Base-by-base conservation (phyloP, 2,113 vertebrate species). In the Xyliphius kryptos region DNA sequence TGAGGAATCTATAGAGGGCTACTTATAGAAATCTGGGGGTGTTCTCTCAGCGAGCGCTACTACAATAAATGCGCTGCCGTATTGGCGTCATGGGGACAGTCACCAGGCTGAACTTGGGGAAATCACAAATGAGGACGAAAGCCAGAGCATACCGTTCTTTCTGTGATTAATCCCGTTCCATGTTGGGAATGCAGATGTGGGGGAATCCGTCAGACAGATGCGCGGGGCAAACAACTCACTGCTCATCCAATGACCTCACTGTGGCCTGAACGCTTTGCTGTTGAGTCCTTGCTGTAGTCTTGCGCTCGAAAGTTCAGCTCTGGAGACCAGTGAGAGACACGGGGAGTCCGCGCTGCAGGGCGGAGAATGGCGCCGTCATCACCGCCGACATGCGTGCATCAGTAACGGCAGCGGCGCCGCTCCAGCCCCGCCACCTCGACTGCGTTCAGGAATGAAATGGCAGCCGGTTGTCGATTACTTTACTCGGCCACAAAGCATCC, bases 371-470 rank as follows among this genome's bases (percentile, higher is more conserved):
- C 74, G 38, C 51, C 26, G 74, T 80, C 77, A 79, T 68, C 74
- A 74, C 79, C 67, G 74, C 79, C 77, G 80, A 85, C 84, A 85
- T 87, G 83, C 85, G 83, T 81, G 69, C 78, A 67, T 77, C 81
- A 79, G 77, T 78, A 69, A 50, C 76, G 64, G 74, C 74, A 74
- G 74, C 77, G 70, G 74, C 74, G 74, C 64, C 74, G 62, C 67
- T 65, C 74, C 72, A 16, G 66, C 63, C 66, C 40, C 13, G 43
- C 74, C 58, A 58, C 41, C 20, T 38, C 14, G 40, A 63, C 17
- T 40, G 38, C 40, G 54, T 60, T 14, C 47, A 67, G 48, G 61
- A 63, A 20, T 40, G 1, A 46, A 46, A 46, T n/a, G 13, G 12
- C 13, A 46, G 12, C 13, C 14, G 6, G 13, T n/a, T 46, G 43